These are phyloP conservation scores for Oreochromis mossambicus DNA, from an alignment of 2,797 vertebrate species.

Conservation along the genomic window DNA sequence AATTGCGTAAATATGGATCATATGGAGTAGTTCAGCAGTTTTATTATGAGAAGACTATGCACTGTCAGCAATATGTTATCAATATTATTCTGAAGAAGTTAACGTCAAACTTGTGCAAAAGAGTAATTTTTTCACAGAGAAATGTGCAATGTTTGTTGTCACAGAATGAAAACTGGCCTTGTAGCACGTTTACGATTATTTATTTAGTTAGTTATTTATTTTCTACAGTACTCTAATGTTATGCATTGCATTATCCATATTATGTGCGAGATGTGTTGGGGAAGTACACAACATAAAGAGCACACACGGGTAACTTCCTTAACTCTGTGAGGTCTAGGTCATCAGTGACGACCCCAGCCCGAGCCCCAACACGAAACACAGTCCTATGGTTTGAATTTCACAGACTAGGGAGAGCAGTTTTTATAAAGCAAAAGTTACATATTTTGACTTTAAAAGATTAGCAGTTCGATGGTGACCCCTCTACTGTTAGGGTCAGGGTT, in stretches of 20 bases:
- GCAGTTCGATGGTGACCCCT: background rate
- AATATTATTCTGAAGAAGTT: rapidly evolving
- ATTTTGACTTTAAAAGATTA: background rate
- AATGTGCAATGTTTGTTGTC: background rate
- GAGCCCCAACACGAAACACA: background rate
- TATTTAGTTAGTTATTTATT: background rate
- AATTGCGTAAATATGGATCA: background rate
- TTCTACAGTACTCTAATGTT: background rate
- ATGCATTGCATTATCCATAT: background rate
- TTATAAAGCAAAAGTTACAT: background rate
- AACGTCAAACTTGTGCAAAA: background rate
- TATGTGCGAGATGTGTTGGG: background rate
- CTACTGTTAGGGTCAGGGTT: background rate
- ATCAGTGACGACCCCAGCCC: background rate
- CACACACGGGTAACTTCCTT: background rate
- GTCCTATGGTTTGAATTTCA: background rate
- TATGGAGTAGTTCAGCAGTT: background rate
- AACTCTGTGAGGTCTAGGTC: background rate
- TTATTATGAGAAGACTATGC: background rate
- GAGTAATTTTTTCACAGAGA: background rate
- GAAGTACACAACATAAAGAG: background rate
- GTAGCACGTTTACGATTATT: background rate
- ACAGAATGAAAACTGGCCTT: background rate
- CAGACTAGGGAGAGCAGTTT: background rate
- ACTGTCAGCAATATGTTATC: background rate